A percentile compares a stretch with the other conserved stretches of the same genome.
These are phyloP conservation scores for Gonatopus flavifemur DNA, from an alignment of 1,140 invertebrate species.

Conservation along the genomic window DNA sequence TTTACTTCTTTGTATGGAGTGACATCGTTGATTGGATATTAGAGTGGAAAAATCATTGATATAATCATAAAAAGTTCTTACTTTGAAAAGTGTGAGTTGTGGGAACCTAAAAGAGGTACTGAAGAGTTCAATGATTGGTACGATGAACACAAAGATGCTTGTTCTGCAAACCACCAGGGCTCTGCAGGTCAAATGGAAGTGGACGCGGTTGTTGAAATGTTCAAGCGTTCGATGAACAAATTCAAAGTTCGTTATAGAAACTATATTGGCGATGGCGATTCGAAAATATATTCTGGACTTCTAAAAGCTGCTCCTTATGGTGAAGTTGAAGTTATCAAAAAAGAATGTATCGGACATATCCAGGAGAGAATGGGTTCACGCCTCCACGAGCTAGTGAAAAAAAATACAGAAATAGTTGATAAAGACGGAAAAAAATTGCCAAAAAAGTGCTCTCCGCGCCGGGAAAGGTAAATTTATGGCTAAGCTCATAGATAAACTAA, in stretches of 20 bases:
- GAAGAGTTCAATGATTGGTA: constrained; percentile 8
- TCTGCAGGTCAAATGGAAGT: constrained; percentile 17
- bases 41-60: constrained; percentile 17
- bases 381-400: constrained; percentile 13
- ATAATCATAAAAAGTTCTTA: constrained; percentile 12
- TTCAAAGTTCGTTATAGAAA: constrained; percentile 6
- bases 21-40: constrained; percentile 15
- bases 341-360: constrained; percentile 29
- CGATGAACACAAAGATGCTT: constrained; percentile 3
- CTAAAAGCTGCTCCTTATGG: constrained; percentile 5
- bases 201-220: constrained; percentile 13
- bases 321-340: constrained; percentile 4
- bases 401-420: constrained; percentile 6
- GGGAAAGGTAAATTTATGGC: constrained; percentile 26
- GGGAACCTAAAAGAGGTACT: constrained; percentile 2
- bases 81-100: constrained; percentile 9
- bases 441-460: constrained; percentile 22
- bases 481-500: constrained; percentile 31
- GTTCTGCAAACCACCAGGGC: constrained; percentile 8
- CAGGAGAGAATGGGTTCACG: constrained; percentile 29
- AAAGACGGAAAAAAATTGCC: constrained; percentile 1
- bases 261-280: no score
- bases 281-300: no score
- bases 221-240: constrained; percentile 6
- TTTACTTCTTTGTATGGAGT: constrained; percentile 14